Conservation (phyloP, 2,113 vertebrate species). For the Larimichthys crocea region DNA sequence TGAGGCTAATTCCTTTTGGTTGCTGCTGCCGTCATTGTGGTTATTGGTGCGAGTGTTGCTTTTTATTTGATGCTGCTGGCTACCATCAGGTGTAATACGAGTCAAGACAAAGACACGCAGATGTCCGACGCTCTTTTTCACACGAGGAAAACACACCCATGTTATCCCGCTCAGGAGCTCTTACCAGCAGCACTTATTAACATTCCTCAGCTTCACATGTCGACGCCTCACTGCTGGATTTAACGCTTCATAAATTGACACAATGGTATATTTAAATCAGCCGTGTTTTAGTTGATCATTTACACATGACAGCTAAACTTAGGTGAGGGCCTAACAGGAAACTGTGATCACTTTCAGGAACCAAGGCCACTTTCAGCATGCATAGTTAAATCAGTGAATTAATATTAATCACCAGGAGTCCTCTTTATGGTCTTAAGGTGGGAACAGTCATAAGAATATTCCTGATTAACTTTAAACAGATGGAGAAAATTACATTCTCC, state of each 20-base stretch:
- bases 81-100: conserved; percentile 36
- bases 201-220: conserved; percentile 4
- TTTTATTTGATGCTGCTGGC: conserved; percentile 49
- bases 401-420: conserved; percentile 8
- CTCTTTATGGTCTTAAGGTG: not conserved
- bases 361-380: not conserved
- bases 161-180: conserved; percentile 14
- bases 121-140: conserved; percentile 27
- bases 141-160: not conserved
- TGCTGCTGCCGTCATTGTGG: conserved; percentile 33
- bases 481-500: not conserved
- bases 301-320: conserved; percentile 9
- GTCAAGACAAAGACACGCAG: conserved; percentile 34
- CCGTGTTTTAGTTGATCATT: conserved; percentile 6
- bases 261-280: conserved; percentile 42
- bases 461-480: not conserved
- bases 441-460: not conserved
- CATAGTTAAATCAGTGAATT: conserved; percentile 15
- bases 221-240: conserved; percentile 11
- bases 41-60: conserved; percentile 43
- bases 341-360: conserved; percentile 13
- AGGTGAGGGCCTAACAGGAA: not conserved
- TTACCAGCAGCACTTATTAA: conserved; percentile 26
- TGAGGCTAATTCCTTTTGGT: conserved; percentile 43
- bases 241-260: conserved; percentile 40